phyloP scores from a whole-genome alignment of 2,797 vertebrate genomes.

The Eremophila alpestris region DNA sequence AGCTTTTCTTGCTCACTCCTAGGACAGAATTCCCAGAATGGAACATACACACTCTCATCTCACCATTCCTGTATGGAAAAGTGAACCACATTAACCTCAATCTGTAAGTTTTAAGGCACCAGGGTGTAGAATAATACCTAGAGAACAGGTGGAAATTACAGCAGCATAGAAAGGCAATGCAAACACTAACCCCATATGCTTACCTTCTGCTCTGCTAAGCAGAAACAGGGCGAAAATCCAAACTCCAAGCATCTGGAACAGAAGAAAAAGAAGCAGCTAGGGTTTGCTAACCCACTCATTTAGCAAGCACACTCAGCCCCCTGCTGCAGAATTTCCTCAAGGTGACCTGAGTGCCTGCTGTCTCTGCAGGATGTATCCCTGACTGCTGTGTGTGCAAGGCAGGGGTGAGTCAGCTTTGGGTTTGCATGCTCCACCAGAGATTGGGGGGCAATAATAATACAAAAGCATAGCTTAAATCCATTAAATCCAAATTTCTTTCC shows the following conservation, averaged over 20 bases:
- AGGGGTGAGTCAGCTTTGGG: neutral
- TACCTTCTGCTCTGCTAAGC: slow-evolving; percentile 32
- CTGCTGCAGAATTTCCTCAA: neutral
- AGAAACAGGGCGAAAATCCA: slow-evolving; percentile 41
- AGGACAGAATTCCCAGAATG: neutral
- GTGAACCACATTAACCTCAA: neutral
- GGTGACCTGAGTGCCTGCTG: neutral
- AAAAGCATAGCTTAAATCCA: neutral
- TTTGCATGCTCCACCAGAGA: neutral
- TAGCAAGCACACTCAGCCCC: neutral
- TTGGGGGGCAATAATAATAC: neutral
- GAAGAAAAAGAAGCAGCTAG: neutral
- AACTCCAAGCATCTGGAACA: slow-evolving; percentile 56
- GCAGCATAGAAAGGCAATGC: neutral
- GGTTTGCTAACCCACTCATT: neutral
- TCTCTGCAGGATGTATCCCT: neutral
- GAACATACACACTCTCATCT: fast-evolving
- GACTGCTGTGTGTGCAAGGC: fast-evolving
- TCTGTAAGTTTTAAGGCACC: neutral
- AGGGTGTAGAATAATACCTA: neutral
- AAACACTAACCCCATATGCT: neutral
- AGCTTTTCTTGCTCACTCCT: neutral
- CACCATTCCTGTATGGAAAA: neutral
- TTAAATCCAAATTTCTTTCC: neutral
- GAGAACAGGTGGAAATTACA: neutral